Evolutionary conservation across 2,888 invertebrate genomes (phyloP), one percentile per base, ranked within the genome.

Genomic region (Drosophila robusta): DNA sequence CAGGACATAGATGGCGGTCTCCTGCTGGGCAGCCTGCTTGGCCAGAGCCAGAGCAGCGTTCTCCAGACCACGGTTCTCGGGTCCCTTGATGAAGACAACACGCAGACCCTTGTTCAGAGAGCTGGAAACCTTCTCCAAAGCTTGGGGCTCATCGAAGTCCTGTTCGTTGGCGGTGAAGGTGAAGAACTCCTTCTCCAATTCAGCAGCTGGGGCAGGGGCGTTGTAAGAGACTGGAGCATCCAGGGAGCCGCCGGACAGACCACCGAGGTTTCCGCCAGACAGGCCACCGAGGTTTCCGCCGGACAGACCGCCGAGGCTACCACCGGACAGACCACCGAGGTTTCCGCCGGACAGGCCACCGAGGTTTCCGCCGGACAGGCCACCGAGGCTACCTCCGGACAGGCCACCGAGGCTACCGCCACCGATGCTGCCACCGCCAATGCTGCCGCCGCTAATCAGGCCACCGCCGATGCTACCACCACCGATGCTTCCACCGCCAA

Each of bases 71-170:
- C 79, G 89, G 71, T 90, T 90, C 75, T 90, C 90, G 72, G 91
- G 91, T 57, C 91, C 89, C 79, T 91, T 91, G 69, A 91, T 91
- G 83, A 91, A 91, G 50, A 91, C 69, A 22, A 91, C 90, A 24
- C 91, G 91, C 26, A 92, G 87, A 58, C 80, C 90, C 70, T 89
- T 88, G 72, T 90, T 91, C 63, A 90, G 11, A 3, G 83, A 74
- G 51, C 78, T 64, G 11, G 80, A 78, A 6, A 80, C 75, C 16
- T 74, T 75, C 42, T 90, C 81, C 9, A 74, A 49, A 52, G 81
- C 75, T 38, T 78, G 68, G 5, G 78, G 82, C 61, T 89, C 89
- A 56, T 88, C 78, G 38, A 87, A 87, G 56, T 91, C 91, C 56
- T 84, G 89, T 70, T 92, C 91, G 66, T 91, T 90, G 42, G 92